A percentile compares a stretch with the other conserved stretches of the same genome.
Conservation (phyloP, 2,113 vertebrate genomes). For the Periophthalmus modestus region DNA sequence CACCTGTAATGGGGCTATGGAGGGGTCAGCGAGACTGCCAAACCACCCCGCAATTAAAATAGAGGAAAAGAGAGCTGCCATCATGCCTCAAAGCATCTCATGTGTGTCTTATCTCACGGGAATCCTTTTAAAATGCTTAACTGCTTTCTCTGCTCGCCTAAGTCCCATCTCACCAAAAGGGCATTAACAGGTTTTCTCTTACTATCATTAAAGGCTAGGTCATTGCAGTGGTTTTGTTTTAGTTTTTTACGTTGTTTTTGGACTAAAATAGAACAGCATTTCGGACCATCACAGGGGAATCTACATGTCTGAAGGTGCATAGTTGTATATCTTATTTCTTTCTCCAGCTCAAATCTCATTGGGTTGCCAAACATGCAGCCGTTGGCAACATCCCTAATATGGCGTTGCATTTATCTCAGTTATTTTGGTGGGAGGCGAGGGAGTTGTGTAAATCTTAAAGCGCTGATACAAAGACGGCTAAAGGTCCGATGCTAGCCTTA, state of each 20-base stretch:
- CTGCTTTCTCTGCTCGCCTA: slow-evolving; percentile 55
- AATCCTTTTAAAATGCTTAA: slow-evolving; percentile 56
- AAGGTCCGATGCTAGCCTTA: slow-evolving; percentile 41
- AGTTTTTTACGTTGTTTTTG: slow-evolving; percentile 45
- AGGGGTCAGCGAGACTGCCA: slow-evolving; percentile 69
- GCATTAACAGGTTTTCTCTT: slow-evolving; percentile 68
- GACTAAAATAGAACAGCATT: slow-evolving; percentile 19
- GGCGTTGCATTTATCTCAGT: slow-evolving; percentile 46
- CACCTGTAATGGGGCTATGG: slow-evolving; percentile 69
- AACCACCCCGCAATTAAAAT: slow-evolving; percentile 75
- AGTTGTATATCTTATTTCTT: slow-evolving; percentile 17
- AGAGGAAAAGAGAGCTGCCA: slow-evolving; percentile 50
- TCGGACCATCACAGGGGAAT: slow-evolving; percentile 32
- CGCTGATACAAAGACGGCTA: slow-evolving; percentile 38
- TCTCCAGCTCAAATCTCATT: slow-evolving; percentile 37
- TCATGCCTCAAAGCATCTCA: slow-evolving; percentile 69
- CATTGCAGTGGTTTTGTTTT: slow-evolving; percentile 62
- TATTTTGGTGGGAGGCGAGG: slow-evolving; percentile 55
- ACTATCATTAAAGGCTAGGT: slow-evolving; percentile 72
- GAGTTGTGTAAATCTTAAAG: slow-evolving; percentile 54
- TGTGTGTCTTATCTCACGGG: slow-evolving; percentile 69
- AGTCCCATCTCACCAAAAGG: slow-evolving; percentile 65
- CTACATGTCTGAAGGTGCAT: slow-evolving; percentile 35
- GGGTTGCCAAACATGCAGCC: slow-evolving; percentile 47
- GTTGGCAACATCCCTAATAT: slow-evolving; percentile 41